These are phyloP conservation scores for Sabellastarte sp. DNA, from an alignment of 2,888 invertebrate genomes.

Conservation along the genomic window DNA sequence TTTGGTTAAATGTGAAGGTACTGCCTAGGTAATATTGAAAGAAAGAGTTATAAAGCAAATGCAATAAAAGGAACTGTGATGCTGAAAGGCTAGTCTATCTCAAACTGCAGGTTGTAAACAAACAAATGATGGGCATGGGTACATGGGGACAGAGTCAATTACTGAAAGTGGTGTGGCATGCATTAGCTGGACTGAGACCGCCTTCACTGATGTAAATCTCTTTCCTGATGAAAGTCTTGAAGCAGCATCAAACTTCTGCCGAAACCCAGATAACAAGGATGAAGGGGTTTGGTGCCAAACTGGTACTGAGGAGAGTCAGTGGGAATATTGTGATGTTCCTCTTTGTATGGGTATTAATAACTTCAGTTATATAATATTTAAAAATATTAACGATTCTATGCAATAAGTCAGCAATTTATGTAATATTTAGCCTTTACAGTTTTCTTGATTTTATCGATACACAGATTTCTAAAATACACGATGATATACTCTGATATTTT, in stretches of 20 bases:
- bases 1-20: not conserved
- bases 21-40: no score
- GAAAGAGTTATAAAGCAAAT: no score
- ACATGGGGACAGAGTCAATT: not conserved
- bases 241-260: constrained; percentile 9
- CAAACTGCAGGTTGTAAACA: not conserved
- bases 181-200: not conserved
- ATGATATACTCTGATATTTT: no score
- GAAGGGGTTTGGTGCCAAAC: constrained; percentile 16
- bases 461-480: no score
- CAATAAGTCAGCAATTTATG: not conserved
- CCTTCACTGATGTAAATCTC: not conserved
- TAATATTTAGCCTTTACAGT: not conserved
- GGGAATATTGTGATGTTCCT: constrained; percentile 8
- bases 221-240: not conserved
- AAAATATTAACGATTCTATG: not conserved
- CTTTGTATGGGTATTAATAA: constrained; percentile 7
- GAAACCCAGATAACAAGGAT: constrained; percentile 9
- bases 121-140: not conserved
- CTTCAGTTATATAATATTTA: not conserved
- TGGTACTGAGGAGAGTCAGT: constrained; percentile 7
- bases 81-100: no score
- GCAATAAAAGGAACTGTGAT: not conserved
- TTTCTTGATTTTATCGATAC: not conserved
- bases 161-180: not conserved